These are phyloP conservation scores for Drosophila limbata DNA, from an alignment of 2,888 invertebrate species.

Conservation along the genomic window DNA sequence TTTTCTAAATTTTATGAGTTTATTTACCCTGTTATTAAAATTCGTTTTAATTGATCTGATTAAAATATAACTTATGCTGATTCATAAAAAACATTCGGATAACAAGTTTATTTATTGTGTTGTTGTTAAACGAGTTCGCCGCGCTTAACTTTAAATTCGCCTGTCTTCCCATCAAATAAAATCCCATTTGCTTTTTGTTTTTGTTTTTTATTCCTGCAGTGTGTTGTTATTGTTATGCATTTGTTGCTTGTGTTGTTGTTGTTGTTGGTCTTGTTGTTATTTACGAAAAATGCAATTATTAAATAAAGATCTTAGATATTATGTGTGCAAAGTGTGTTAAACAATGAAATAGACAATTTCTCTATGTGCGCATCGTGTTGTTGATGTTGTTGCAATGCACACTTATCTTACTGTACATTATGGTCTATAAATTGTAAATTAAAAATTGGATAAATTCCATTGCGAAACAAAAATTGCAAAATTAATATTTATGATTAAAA, in stretches of 20 bases:
- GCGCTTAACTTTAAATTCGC: not conserved
- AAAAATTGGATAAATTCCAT: slow-evolving; percentile 64
- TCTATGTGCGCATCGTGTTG: slow-evolving; percentile 34
- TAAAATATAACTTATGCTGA: not conserved
- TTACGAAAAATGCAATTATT: slow-evolving; percentile 64
- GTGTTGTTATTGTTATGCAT: slow-evolving; percentile 44
- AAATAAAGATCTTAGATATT: slow-evolving; percentile 59
- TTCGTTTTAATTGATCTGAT: not conserved
- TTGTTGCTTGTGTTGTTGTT: slow-evolving; percentile 47
- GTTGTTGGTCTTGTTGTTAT: slow-evolving; percentile 57
- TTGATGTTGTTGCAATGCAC: slow-evolving; percentile 25
- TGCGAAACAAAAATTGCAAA: slow-evolving; percentile 65
- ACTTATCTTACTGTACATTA: slow-evolving; percentile 70
- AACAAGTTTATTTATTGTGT: no score
- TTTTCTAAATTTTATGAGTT: no score
- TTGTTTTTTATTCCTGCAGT: slow-evolving; percentile 70
- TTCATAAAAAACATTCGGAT: not conserved
- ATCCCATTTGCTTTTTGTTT: slow-evolving; percentile 6
- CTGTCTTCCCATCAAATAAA: not conserved
- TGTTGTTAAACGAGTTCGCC: not conserved
- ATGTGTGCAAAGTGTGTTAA: slow-evolving; percentile 59
- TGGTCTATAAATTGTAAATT: slow-evolving; percentile 65
- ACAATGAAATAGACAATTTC: slow-evolving; percentile 64
- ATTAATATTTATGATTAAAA: slow-evolving; percentile 74
- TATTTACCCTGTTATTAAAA: not conserved